Base-by-base conservation (phyloP, 2,888 invertebrate genomes). In the Parasteatoda lunata region DNA sequence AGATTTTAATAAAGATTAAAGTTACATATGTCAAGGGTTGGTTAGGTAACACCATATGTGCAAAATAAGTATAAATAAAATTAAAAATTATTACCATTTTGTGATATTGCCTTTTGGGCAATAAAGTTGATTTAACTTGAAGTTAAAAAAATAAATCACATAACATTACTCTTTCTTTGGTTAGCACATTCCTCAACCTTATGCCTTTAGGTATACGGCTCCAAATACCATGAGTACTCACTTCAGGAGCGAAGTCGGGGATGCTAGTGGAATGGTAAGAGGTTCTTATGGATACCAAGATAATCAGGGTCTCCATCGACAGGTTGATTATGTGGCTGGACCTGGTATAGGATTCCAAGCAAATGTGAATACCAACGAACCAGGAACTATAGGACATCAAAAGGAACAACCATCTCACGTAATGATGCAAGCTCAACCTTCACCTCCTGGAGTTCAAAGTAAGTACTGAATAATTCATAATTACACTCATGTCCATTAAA, bases 331-430 rank as follows among this genome's bases (percentile, higher is more conserved):
- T 9, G 8, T 8, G 13, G 30, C 70, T 15, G 70, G 70, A 47
- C 70, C n/a, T 30, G 70, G 70, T 30, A 30, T 30, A 30, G 70
- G 70, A 30, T 70, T 70, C 70, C 30, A 70, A 13, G 70, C 70
- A 5, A 15, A 30, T 47, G 48, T 70, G 45, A 30, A 30, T 4
- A 70, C 70, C 15, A 70, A 70, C 11, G 70, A 70, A 15, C 70
- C 70, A 1, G 70, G 70, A 59, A 59, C 64, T 59, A 6, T 13
- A 13, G 64, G n/a, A 13, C 64, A 59, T 6, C 11, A n/a, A 59
- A n/a, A n/a, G n/a, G 64, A 59, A 59, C 64, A 59, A 13, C 64
- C 64, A 4, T 11, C 64, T 6, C 64, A 59, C n/a, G 6, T 59
- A 5, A 13, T n/a, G 4, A 59, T 59, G 64, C 11, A 13, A n/a